Base-by-base conservation (phyloP, 1,140 invertebrate species). In the Akabosia matsudoensis region DNA sequence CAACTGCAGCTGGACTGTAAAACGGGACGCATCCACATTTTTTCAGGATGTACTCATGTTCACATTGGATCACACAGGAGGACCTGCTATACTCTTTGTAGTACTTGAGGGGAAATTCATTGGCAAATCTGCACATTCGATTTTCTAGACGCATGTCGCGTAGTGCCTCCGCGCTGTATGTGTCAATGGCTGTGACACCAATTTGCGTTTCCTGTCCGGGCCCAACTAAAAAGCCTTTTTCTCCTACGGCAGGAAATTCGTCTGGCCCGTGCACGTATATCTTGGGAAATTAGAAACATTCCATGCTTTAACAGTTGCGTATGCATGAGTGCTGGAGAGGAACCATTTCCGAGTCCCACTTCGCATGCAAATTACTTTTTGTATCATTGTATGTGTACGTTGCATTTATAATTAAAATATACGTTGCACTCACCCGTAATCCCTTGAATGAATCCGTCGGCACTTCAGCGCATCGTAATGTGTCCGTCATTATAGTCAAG, bases 361-460 rank as follows among this genome's bases (percentile, higher is more conserved):
- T n/a, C n/a, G n/a, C 37, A 18, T 45, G 37, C 37, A 45, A 18
- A 45, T 45, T 45, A 7, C 7, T 45, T 45, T 45, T 45, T 45
- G 37, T 45, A 18, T 45, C 37, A 45, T 45, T 45, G 7, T 45
- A 18, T 10, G 7, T 45, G 37, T 45, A 14, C 31, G 22, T 64
- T 70, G 67, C 33, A 70, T 2, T 31, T 26, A 70, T 70, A 7
- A 70, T 70, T 64, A 24, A n/a, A 4, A 18, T 30, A 31, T 30
- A 61, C 7, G 28, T 10, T 30, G 22, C 22, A 28, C 30, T 7
- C 7, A 74, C 54, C 28, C 80, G 22, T 7, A 81, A 75, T 4
- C 80, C 80, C 73, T 79, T 79, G 51, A 81, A 81, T 18, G 77
- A 77, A 45, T 81, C 80, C 14, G 80, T 79, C 1, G 80, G 80